Base-by-base conservation (phyloP, 1,140 invertebrate species). In the Bombus balteatus region DNA sequence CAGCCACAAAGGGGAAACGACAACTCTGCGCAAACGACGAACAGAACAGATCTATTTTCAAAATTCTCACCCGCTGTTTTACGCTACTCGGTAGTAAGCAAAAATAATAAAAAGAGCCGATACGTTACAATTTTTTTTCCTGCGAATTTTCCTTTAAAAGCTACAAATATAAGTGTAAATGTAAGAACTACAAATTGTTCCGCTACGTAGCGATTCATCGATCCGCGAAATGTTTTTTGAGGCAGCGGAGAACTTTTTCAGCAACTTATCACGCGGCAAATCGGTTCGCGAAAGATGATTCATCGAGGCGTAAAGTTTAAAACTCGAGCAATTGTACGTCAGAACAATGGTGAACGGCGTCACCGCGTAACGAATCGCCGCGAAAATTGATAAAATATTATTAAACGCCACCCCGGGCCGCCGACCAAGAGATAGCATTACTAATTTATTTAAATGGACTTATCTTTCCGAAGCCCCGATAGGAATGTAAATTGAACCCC, bases 381-480 rank as follows among this genome's bases (percentile, higher is more conserved):
- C 90, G 94, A 95, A 94, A 95, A 95, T 95, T 95, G 94, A 95
- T 95, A 95, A 95, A 95, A 95, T 94, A 95, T 94, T 93, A 94
- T 94, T 95, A 94, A 95, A 95, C 94, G 93, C 84, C 88, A 85
- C 62, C 65, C 53, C 82, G 83, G 89, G 84, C 81, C 86, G 86
- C 88, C 88, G 90, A 88, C 85, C 87, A 88, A 81, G 89, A 95
- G 94, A 95, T 95, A 95, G 94, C 93, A 93, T 95, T 95, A 95
- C 95, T 95, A 95, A 95, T 95, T 95, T 95, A 95, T 95, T 95
- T 95, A 95, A 95, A 95, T 95, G 94, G 92, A 94, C 92, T 95
- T 95, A 95, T 95, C 95, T 95, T 94, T 94, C 87, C 93, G 91
- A 95, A 95, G 93, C 90, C 90, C 93, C 93, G 94, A 95, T 95